phyloP scores from a whole-genome alignment of 1,140 invertebrate species.

The Bombyx mandarina region DNA sequence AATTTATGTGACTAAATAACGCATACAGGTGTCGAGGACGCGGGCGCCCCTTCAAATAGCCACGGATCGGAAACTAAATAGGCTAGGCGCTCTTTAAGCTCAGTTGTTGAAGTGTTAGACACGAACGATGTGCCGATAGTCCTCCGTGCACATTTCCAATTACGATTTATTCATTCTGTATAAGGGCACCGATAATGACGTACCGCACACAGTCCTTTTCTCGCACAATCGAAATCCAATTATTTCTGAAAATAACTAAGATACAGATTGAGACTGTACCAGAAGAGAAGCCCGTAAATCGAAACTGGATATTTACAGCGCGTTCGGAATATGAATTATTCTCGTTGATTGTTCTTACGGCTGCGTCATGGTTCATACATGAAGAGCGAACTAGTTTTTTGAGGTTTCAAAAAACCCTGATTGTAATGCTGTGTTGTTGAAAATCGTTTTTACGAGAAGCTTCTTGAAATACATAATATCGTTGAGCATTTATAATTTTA shows the following conservation, averaged over 20 bases:
- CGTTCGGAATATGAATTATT: conserved; percentile 72
- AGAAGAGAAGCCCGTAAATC: conserved; percentile 44
- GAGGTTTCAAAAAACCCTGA: conserved; percentile 35
- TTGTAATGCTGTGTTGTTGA: conserved; percentile 29
- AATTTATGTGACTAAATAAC: conserved; percentile 66
- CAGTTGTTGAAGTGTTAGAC: conserved; percentile 37
- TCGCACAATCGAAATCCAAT: conserved; percentile 66
- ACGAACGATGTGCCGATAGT: conserved; percentile 34
- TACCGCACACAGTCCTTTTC: conserved; percentile 39
- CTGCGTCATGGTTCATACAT: conserved; percentile 69
- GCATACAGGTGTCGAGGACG: conserved; percentile 61
- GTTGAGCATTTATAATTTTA: conserved; percentile 29
- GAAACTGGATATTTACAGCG: conserved; percentile 59
- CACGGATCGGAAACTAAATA: conserved; percentile 52
- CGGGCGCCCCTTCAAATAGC: conserved; percentile 52
- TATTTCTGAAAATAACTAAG: conserved; percentile 66
- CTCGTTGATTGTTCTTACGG: conserved; percentile 61
- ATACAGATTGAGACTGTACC: conserved; percentile 39
- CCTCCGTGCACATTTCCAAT: conserved; percentile 40
- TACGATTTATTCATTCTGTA: conserved; percentile 55
- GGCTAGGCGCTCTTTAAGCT: conserved; percentile 30
- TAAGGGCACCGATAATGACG: conserved; percentile 63
- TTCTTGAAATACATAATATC: conserved; percentile 6
- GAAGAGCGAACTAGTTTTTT: conserved; percentile 66
- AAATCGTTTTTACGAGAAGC: conserved; percentile 23